Evolutionary conservation across 1,140 invertebrate species (phyloP).

Genomic region (Chrysomallon squamiferum): DNA sequence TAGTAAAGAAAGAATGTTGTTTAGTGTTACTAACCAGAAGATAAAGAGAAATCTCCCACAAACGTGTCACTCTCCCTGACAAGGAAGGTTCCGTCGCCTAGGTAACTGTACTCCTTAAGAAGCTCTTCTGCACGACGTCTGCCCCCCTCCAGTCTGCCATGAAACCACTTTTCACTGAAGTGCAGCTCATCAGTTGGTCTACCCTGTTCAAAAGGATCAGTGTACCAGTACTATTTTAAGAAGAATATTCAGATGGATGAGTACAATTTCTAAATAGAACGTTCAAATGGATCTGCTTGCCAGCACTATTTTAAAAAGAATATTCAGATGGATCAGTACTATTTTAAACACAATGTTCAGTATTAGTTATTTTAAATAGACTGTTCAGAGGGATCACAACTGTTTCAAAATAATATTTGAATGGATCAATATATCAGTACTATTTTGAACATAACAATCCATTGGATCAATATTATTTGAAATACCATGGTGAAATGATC

Average conservation of each 20-base stretch:
- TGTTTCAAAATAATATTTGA: too few species aligned
- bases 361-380: too few species aligned
- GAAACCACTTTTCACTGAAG: slow-evolving; percentile 96
- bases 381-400: too few species aligned
- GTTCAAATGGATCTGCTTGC: not conserved
- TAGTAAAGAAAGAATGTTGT: too few species aligned
- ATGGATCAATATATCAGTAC: too few species aligned
- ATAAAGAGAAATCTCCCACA: slow-evolving; percentile 94
- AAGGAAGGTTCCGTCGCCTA: slow-evolving; percentile 94
- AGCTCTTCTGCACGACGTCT: slow-evolving; percentile 80
- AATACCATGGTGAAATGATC: too few species aligned
- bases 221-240: not conserved
- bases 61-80: slow-evolving; percentile 95
- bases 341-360: too few species aligned
- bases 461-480: too few species aligned
- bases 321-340: too few species aligned
- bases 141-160: slow-evolving; percentile 79
- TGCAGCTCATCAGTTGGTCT: slow-evolving; percentile 80
- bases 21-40: slow-evolving; percentile 78
- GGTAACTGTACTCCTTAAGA: slow-evolving; percentile 75
- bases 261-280: not conserved
- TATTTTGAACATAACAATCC: too few species aligned
- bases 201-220: slow-evolving; percentile 29
- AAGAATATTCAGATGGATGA: not conserved
- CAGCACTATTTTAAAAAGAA: not conserved